Conservation (phyloP, 2,797 vertebrate species). For the Onychomys arenicola region DNA sequence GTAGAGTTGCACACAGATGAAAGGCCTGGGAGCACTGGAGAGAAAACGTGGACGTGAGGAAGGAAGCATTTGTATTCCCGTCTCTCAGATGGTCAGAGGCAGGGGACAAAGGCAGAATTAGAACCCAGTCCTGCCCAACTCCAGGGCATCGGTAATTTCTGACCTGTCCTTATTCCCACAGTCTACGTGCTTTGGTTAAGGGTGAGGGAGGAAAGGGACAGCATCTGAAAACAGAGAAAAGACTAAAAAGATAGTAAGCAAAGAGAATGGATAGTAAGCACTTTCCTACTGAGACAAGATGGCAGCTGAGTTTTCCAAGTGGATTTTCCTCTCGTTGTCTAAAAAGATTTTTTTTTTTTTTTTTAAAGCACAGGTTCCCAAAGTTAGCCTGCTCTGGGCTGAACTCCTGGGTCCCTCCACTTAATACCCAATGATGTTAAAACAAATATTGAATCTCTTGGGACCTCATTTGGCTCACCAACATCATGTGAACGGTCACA, state of each 20-base stretch:
- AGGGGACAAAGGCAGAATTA: neutral
- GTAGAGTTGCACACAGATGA: neutral
- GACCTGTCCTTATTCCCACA: neutral
- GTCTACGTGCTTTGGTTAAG: neutral
- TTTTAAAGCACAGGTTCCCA: neutral
- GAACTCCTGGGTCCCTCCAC: neutral
- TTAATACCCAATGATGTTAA: neutral
- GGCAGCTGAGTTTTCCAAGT: neutral
- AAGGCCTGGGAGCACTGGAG: neutral
- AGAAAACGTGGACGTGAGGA: neutral
- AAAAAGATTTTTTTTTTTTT: neutral
- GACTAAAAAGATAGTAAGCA: neutral
- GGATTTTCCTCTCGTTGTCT: neutral
- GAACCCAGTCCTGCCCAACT: neutral
- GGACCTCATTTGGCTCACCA: slow-evolving; percentile 27
- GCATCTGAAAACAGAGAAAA: neutral
- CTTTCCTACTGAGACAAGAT: neutral
- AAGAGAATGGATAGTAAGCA: neutral
- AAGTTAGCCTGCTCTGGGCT: neutral
- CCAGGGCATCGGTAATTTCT: neutral
- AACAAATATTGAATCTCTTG: neutral
- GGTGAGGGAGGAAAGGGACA: neutral
- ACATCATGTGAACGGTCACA: neutral
- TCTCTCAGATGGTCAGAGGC: neutral
- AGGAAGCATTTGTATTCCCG: neutral